phyloP scores from a whole-genome alignment of 2,797 vertebrate genomes.

The Tenualosa thibaudeaui region DNA sequence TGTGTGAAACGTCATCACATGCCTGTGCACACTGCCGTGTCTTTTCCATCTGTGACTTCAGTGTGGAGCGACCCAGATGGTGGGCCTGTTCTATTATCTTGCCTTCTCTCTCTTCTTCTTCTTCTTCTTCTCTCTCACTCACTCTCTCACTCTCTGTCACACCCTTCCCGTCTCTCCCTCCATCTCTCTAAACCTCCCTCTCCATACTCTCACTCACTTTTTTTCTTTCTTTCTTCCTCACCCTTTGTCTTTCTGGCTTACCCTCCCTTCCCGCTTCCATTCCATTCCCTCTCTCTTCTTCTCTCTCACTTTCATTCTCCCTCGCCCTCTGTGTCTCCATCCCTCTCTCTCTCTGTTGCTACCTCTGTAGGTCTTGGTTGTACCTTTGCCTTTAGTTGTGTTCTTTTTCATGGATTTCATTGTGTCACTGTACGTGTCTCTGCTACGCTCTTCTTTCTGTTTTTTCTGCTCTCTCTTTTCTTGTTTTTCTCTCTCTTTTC shows the following conservation, averaged over 20 bases:
- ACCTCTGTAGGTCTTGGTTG: too few relatives aligned
- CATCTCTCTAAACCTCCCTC: too few relatives aligned
- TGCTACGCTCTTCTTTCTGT: not conserved
- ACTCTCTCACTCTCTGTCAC: not conserved
- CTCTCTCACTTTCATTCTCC: not conserved
- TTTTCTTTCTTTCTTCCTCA: not conserved
- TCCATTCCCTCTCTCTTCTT: not conserved
- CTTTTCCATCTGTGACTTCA: constrained; percentile 14
- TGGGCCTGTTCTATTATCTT: not conserved
- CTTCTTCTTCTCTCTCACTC: not conserved
- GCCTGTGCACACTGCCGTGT: constrained; percentile 3
- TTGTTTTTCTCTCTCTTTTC: not conserved
- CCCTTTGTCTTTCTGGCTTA: not conserved
- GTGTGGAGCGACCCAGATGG: constrained; percentile 5
- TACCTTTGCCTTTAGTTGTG: not conserved
- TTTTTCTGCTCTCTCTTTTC: not conserved
- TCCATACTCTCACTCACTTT: not conserved
- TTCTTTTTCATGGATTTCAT: not conserved
- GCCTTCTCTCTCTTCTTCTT: not conserved
- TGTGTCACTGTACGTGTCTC: not conserved
- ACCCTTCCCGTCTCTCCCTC: not conserved
- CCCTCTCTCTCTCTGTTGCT: not conserved
- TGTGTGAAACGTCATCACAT: constrained; percentile 3
- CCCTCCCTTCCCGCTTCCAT: not conserved
- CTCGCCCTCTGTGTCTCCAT: not conserved